Base-by-base conservation (phyloP, 1,140 invertebrate species). In the Hyles euphorbiae region DNA sequence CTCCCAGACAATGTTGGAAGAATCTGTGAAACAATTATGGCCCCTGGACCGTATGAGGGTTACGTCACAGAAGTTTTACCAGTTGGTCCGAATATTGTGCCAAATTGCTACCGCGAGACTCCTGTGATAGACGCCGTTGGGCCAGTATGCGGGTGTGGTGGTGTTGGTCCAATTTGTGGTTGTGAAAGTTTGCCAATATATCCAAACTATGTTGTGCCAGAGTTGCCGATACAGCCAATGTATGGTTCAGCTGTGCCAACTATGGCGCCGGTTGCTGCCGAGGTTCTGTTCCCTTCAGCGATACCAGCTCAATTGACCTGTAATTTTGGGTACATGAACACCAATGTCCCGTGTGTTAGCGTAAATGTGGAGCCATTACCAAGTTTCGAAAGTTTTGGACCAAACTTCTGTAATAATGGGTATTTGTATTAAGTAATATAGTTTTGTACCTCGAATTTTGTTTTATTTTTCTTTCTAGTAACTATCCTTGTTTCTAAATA, bases 221-320 rank as follows among this genome's bases (percentile, higher is more conserved):
- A 40, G 8, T 22, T 22, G 22, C 36, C 36, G 4, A 40, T 40
- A 5, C 36, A 40, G 36, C 36, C 36, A 40, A 40, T 40, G 4
- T 40, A 40, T 40, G 8, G 8, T 8, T 8, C 4, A 50, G 47
- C 33, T 3, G 9, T 52, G 9, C 4, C 59, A 52, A 53, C 54
- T 0, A 12, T 47, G 32, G 54, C 34, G 3, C 68, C 59, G 5
- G 49, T 73, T 6, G 55, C 67, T 9, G 61, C 74, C 40, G 73
- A 80, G 45, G 60, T 80, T 0, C 11, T 70, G 2, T 59, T 76
- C 33, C 75, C 74, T 3, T 53, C 68, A 34, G 46, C 68, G 8
- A 70, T 77, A 32, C 76, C 76, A 32, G 75, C 73, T 5, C 73
- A 72, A 34, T 53, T 78, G 40, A 68, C 60, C 1, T 74, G 72